Conservation (phyloP, 1,140 invertebrate genomes). For the Hetaerina americana region DNA sequence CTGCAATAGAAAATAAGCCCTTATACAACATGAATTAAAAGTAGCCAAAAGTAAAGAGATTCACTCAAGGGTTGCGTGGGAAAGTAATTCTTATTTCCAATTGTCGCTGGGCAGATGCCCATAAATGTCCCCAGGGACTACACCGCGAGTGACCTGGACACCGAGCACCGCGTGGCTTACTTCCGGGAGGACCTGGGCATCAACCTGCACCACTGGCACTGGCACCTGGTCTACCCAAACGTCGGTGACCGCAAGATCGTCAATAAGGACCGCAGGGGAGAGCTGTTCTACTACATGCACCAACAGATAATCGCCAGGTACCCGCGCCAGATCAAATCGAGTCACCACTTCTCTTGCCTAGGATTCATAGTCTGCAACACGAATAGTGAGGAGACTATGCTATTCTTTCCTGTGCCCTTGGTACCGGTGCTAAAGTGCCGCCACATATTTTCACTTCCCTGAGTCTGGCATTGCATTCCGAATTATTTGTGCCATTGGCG, state of each 20-base stretch:
- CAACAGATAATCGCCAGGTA: constrained; percentile 57
- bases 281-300: constrained; percentile 69
- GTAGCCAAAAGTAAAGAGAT: not conserved
- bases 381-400: too few species aligned
- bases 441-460: too few species aligned
- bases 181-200: constrained; percentile 59
- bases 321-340: not conserved
- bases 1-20: too few species aligned
- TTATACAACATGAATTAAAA: too few species aligned
- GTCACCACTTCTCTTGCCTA: not conserved
- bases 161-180: constrained; percentile 49
- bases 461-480: too few species aligned
- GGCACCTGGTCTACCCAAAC: constrained; percentile 44
- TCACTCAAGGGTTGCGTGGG: not conserved
- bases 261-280: constrained; percentile 53
- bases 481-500: too few species aligned
- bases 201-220: constrained; percentile 54
- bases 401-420: too few species aligned
- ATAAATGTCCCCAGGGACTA: constrained; percentile 20
- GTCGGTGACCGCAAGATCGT: constrained; percentile 48
- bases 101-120: constrained; percentile 7
- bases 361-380: not conserved
- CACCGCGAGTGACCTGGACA: constrained; percentile 30
- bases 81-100: not conserved
- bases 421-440: too few species aligned